Base-by-base conservation (phyloP, 2,113 vertebrate genomes). In the Stigmatopora argus region DNA sequence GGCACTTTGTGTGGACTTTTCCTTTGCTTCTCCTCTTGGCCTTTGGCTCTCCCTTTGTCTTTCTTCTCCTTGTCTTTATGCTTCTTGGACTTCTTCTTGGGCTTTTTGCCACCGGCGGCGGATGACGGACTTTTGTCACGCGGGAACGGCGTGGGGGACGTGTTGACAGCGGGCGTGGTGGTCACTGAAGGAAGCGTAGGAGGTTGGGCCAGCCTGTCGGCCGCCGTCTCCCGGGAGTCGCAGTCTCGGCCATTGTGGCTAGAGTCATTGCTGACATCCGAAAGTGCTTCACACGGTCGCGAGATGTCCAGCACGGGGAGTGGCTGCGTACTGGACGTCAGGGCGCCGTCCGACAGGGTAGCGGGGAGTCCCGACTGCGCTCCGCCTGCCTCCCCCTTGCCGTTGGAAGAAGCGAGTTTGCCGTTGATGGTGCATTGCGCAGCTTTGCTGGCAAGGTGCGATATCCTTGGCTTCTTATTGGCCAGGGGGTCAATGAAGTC, bases 391-490 rank as follows among this genome's bases (percentile, higher is more conserved):
- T 96, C 94, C 19, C 87, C 93, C 57, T 89, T 94, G 44, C 91
- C 90, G 0, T 92, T 92, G 71, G 92, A 83, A 1, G 89, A 82
- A 13, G 73, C 87, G 58, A 94, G 72, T 71, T 93, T 96, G 76
- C 96, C 96, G 0, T 98, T 98, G 52, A 94, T 72, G 0, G 90
- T 75, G 7, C 91, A 85, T 13, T 92, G 90, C 17, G 92, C 88
- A 62, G 90, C 80, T 64, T 95, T 93, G 84, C 90, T 95, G 67
- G 91, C 74, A 35, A 96, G 78, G 64, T 95, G 96, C 0, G 96
- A 99, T 78, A 99, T 94, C 81, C 97, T 84, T 65, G 93, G 93
- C 83, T 96, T 98, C 84, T 99, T 99, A 90, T 86, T 95, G 85
- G 85, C 87, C 44, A 97, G 71, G 0, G 96, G 95, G 77, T 98